These are phyloP conservation scores for Bombycilla garrulus DNA, from an alignment of 2,113 vertebrate species.

Conservation along the genomic window DNA sequence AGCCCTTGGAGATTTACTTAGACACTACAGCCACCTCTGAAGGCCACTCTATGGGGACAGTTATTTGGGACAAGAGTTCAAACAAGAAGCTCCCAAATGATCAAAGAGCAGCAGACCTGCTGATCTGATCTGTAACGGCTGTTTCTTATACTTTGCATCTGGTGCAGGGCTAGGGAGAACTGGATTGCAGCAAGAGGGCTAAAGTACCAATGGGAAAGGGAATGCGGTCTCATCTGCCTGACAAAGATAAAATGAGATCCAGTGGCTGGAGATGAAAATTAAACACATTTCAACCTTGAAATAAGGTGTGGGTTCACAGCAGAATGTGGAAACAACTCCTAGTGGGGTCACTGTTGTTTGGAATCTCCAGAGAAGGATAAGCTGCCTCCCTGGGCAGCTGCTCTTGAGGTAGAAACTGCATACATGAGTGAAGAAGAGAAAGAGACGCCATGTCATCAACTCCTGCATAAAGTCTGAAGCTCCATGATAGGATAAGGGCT, in stretches of 20 bases:
- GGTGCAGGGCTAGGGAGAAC: background rate
- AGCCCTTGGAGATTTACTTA: background rate
- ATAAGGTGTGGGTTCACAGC: background rate
- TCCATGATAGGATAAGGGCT: background rate
- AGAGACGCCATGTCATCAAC: fast-evolving
- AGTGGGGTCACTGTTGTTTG: background rate
- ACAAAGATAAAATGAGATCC: background rate
- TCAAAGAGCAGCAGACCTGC: background rate
- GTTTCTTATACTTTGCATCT: background rate
- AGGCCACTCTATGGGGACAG: background rate
- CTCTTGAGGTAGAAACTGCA: background rate
- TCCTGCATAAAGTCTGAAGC: background rate
- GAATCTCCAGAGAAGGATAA: background rate
- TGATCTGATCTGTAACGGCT: background rate
- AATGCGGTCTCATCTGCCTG: background rate
- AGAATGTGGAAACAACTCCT: background rate
- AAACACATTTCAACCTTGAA: background rate
- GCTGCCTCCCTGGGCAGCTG: background rate
- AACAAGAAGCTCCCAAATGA: background rate
- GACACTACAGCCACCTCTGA: background rate
- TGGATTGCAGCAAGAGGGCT: background rate
- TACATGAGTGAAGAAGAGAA: background rate
- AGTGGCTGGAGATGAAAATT: background rate
- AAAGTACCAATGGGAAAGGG: background rate
- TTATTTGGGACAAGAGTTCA: background rate